Base-by-base conservation (phyloP, 2,797 vertebrate species). In the Caiman crocodilus region DNA sequence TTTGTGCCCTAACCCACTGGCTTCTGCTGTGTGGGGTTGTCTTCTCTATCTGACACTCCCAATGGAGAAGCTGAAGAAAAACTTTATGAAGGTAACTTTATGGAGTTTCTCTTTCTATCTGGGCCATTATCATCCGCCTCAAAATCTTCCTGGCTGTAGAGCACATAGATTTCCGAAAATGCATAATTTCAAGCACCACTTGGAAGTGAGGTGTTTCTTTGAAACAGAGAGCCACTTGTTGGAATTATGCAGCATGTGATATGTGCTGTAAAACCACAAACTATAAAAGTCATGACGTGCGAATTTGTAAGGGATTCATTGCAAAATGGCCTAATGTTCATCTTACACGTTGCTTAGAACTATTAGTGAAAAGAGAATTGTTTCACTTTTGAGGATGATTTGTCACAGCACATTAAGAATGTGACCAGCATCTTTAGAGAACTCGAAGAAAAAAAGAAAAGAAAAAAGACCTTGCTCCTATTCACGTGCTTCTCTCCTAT, bases 191-290 rank as follows among this genome's bases (percentile, higher is more conserved):
- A 71, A 21, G 35, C 32, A 42, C 32, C 21, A 21, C 16, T 14
- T 71, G 35, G 35, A 73, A 73, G 69, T 42, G 69, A 32, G 65
- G 18, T 30, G 30, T 32, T 32, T 32, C 65, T 67, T 32, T 32
- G 30, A 73, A 73, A 50, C 35, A 73, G 69, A 92, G 87, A 96
- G 90, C 85, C 88, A 81, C 71, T 95, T 91, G 87, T 95, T 94
- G 95, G 76, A 93, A 81, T 85, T 89, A 89, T 90, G 88, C 93
- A 84, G 96, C 92, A 93, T 13, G 87, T 88, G 90, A 83, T 94
- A 95, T 94, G 90, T 94, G 92, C 85, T 30, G 69, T 30, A 95
- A 93, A 96, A 56, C 95, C 96, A 94, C 93, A 90, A 86, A 91
- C 93, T 92, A 88, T 56, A 88, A 88, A 90, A 93, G 83, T 57